phyloP scores from a whole-genome alignment of 2,888 invertebrate species.

The Diadromus collaris region DNA sequence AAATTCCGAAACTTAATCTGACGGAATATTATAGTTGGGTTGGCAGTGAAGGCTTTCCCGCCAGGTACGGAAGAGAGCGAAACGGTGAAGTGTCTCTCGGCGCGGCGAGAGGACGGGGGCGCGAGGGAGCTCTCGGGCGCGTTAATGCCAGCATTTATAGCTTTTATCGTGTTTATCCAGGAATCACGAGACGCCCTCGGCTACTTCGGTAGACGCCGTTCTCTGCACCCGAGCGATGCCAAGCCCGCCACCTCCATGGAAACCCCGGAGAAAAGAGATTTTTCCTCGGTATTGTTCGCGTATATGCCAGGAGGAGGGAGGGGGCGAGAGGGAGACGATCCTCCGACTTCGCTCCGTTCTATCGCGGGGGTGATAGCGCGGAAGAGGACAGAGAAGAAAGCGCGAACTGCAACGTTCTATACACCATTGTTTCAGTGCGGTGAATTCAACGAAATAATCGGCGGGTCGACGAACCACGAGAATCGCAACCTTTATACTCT shows the following conservation, averaged over 20 bases:
- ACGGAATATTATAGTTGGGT: slow-evolving; percentile 54
- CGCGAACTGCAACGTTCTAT: slow-evolving; percentile 44
- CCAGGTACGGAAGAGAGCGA: slow-evolving; percentile 15
- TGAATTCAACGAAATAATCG: slow-evolving; percentile 53
- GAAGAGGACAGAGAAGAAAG: slow-evolving; percentile 26
- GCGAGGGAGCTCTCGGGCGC: slow-evolving; percentile 42
- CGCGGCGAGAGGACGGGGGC: slow-evolving; percentile 17
- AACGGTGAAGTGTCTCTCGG: slow-evolving; percentile 46
- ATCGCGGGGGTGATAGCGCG: slow-evolving; percentile 11
- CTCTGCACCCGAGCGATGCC: slow-evolving; percentile 41
- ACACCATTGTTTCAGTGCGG: slow-evolving; percentile 53
- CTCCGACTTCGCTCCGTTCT: slow-evolving; percentile 38
- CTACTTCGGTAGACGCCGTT: slow-evolving; percentile 46
- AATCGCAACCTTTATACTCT: slow-evolving; percentile 38
- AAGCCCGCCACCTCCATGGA: slow-evolving; percentile 23
- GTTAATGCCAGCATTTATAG: slow-evolving; percentile 62
- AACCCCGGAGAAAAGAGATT: slow-evolving; percentile 55
- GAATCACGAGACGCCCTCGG: slow-evolving; percentile 60
- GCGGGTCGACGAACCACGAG: slow-evolving; percentile 38
- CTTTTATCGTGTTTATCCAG: slow-evolving; percentile 63
- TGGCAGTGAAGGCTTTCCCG: slow-evolving; percentile 6
- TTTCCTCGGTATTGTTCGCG: slow-evolving; percentile 56
- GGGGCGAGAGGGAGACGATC: slow-evolving; percentile 1
- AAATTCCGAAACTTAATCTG: slow-evolving; percentile 57
- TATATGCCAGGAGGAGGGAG: neutral